These are phyloP conservation scores for Coenonympha glycerion DNA, from an alignment of 2,888 invertebrate species.

Conservation along the genomic window DNA sequence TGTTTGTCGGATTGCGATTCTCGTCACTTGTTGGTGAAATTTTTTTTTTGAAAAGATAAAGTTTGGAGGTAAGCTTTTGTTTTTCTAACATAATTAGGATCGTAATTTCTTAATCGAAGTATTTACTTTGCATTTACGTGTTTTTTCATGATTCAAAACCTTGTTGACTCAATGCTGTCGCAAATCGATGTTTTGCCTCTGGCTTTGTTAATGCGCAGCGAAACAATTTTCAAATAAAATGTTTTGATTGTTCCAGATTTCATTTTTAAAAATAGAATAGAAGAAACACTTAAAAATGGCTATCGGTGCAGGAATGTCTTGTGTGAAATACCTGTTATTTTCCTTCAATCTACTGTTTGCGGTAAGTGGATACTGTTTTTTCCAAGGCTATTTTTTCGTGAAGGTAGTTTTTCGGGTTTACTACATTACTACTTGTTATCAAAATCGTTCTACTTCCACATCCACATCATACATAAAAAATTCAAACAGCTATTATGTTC, in stretches of 20 bases:
- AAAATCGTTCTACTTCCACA: not conserved
- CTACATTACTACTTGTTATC: too few species aligned
- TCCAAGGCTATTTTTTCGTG: conserved; percentile 28
- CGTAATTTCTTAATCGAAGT: not conserved
- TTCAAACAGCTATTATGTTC: not conserved
- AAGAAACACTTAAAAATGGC: conserved; percentile 76
- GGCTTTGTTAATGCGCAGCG: conserved; percentile 21
- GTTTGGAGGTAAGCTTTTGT: conserved; percentile 23
- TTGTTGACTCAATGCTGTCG: conserved; percentile 34
- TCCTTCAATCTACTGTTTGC: conserved; percentile 91
- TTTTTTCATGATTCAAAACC: not conserved
- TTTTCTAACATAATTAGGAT: not conserved
- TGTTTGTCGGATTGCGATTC: not conserved
- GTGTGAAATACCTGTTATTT: conserved; percentile 91
- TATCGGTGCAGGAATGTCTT: conserved; percentile 87
- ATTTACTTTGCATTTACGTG: too few species aligned
- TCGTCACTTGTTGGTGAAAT: not conserved
- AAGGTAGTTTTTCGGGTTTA: conserved; percentile 17
- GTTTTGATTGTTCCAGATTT: conserved; percentile 53
- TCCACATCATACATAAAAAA: not conserved
- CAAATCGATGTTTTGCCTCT: conserved; percentile 50
- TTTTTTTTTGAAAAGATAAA: conserved; percentile 14
- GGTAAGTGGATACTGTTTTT: conserved; percentile 81
- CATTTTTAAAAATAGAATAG: conserved; percentile 37
- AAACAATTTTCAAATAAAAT: conserved; percentile 2